Evolutionary conservation across 2,113 vertebrate genomes (phyloP).

Genomic region (Perca fluviatilis): DNA sequence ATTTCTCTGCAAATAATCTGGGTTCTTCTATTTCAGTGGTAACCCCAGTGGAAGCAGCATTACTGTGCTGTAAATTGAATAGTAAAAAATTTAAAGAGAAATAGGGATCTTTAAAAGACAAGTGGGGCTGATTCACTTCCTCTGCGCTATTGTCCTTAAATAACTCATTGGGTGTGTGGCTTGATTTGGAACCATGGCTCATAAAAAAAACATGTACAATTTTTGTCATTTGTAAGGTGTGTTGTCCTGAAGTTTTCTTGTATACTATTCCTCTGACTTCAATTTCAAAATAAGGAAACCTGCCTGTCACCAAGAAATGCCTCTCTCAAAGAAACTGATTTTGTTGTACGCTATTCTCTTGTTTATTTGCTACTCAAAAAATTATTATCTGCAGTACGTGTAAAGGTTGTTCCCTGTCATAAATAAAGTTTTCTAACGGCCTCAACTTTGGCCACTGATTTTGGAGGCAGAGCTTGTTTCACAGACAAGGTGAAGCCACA

Average conservation of each 20-base stretch:
- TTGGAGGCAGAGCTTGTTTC: constrained; percentile 6
- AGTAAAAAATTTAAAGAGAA: constrained; percentile 32
- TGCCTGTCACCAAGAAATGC: neutral
- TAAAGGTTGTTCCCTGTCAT: neutral
- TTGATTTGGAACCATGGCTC: neutral
- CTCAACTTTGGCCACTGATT: neutral
- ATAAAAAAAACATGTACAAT: neutral
- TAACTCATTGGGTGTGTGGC: constrained; percentile 10
- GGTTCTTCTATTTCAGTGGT: constrained; percentile 10
- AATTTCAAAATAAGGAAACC: neutral
- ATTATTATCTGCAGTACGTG: neutral
- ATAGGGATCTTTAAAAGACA: constrained; percentile 34
- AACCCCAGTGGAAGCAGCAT: constrained; percentile 16
- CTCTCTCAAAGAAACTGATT: neutral
- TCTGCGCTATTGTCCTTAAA: constrained; percentile 20
- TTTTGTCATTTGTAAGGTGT: constrained; percentile 1
- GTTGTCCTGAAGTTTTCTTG: neutral
- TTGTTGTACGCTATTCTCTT: neutral
- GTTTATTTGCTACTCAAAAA: constrained; percentile 2
- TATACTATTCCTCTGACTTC: neutral
- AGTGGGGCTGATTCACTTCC: constrained; percentile 36
- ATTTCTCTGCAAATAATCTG: constrained; percentile 31
- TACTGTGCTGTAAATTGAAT: constrained; percentile 39
- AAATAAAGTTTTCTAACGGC: neutral
- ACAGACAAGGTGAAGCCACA: neutral